Percentiles rank a stretch among this genome's conserved stretches.
Evolutionary conservation across 2,888 invertebrate genomes (phyloP).

Genomic region (Drosophila acutilabella): DNA sequence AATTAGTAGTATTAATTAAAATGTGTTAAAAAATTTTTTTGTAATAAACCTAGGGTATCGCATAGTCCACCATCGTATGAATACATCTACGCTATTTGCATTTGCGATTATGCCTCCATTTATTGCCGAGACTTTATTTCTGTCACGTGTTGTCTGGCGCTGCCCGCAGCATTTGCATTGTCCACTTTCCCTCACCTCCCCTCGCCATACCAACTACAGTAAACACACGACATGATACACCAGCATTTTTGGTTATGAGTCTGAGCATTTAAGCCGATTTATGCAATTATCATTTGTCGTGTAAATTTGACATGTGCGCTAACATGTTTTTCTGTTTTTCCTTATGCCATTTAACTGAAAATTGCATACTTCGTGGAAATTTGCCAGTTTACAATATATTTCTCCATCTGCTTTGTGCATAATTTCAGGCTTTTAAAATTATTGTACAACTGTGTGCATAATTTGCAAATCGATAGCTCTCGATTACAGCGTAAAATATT

Average conservation of each 20-base stretch:
- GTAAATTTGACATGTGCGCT: conserved; percentile 61
- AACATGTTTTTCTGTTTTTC: conserved; percentile 36
- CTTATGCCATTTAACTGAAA: conserved; percentile 36
- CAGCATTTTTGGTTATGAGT: conserved; percentile 37
- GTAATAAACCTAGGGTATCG: conserved; percentile 9
- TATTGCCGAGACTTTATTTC: conserved; percentile 44
- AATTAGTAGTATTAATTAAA: not conserved
- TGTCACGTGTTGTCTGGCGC: conserved; percentile 60
- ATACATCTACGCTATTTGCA: conserved; percentile 47
- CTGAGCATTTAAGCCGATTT: conserved; percentile 81
- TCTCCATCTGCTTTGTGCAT: conserved; percentile 34
- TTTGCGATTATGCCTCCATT: conserved; percentile 66
- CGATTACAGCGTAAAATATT: conserved; percentile 34
- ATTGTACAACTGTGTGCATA: conserved; percentile 51
- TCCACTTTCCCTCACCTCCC: conserved; percentile 7
- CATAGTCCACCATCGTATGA: not conserved
- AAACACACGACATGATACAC: conserved; percentile 6
- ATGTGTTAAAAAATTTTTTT: not conserved
- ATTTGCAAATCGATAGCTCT: conserved; percentile 34
- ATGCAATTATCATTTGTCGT: conserved; percentile 81
- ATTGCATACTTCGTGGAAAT: conserved; percentile 24
- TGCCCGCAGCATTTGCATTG: conserved; percentile 36
- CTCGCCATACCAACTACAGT: not conserved
- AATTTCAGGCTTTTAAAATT: conserved; percentile 52
- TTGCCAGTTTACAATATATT: conserved; percentile 18